These are phyloP conservation scores for Elgaria multicarinata DNA, from an alignment of 2,113 vertebrate species.

Conservation along the genomic window DNA sequence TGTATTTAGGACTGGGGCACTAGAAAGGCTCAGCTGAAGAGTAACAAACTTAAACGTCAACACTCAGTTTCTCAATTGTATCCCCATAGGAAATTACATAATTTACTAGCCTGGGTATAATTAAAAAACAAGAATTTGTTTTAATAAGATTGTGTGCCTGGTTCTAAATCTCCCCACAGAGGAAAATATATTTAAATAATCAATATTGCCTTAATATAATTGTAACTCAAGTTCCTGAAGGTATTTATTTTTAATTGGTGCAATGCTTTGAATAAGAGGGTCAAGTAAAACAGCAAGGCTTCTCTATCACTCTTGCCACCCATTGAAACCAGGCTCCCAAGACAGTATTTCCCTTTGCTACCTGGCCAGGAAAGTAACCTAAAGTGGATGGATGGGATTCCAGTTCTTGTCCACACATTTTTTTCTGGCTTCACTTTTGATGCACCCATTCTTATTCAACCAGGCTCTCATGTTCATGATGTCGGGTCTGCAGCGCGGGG, in stretches of 20 bases:
- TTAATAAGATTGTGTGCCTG: constrained; percentile 27
- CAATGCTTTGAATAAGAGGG: neutral
- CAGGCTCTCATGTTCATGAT: no score
- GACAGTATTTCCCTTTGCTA: neutral
- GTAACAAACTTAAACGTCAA: constrained; percentile 9
- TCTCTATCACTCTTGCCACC: neutral
- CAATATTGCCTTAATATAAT: constrained; percentile 37
- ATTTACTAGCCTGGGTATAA: constrained; percentile 31
- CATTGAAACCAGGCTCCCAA: neutral
- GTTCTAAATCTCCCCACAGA: constrained; percentile 31
- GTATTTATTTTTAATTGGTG: neutral
- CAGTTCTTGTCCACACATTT: neutral
- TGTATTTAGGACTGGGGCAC: neutral
- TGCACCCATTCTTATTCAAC: neutral
- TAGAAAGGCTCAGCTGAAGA: constrained; percentile 7
- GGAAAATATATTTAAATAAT: constrained; percentile 38
- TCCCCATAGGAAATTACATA: constrained; percentile 20
- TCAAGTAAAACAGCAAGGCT: neutral
- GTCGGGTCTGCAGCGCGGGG: no score
- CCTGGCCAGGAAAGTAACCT: no score
- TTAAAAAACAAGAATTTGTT: constrained; percentile 36
- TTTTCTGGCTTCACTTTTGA: neutral
- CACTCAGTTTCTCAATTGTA: constrained; percentile 1
- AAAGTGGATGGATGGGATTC: neutral
- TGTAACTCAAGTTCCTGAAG: constrained; percentile 31